Evolutionary conservation across 2,113 vertebrate genomes (phyloP).

Genomic region (Sphaerodactylus townsendi): DNA sequence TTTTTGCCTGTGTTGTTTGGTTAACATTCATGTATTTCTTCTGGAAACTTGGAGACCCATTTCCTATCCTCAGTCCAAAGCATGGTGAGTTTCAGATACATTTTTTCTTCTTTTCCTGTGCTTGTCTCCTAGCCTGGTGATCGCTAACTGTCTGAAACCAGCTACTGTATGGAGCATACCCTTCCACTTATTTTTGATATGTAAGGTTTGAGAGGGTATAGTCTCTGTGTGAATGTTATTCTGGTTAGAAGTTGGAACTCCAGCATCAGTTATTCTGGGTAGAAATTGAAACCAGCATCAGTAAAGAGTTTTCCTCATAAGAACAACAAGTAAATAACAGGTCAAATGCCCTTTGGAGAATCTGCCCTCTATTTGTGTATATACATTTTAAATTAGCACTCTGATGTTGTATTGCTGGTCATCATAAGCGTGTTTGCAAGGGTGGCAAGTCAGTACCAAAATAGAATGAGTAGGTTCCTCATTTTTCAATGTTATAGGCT

Average conservation of each 20-base stretch:
- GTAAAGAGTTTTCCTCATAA: neutral
- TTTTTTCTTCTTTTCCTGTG: neutral
- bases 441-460: neutral
- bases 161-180: neutral
- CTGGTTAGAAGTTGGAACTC: neutral
- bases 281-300: neutral
- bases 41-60: conserved; percentile 97
- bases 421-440: neutral
- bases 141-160: neutral
- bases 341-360: neutral
- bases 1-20: conserved; percentile 94
- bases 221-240: neutral
- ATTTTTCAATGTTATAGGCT: no score
- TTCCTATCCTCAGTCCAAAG: conserved; percentile 97
- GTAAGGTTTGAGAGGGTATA: neutral
- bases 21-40: conserved; percentile 99
- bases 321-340: neutral
- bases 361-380: no score
- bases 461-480: neutral
- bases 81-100: conserved; percentile 82
- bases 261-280: neutral
- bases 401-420: neutral
- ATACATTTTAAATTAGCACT: neutral
- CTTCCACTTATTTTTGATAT: conserved; percentile 6
- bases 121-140: conserved; percentile 3